phyloP scores from a whole-genome alignment of 2,888 invertebrate genomes.

The Neoascia interrupta region DNA sequence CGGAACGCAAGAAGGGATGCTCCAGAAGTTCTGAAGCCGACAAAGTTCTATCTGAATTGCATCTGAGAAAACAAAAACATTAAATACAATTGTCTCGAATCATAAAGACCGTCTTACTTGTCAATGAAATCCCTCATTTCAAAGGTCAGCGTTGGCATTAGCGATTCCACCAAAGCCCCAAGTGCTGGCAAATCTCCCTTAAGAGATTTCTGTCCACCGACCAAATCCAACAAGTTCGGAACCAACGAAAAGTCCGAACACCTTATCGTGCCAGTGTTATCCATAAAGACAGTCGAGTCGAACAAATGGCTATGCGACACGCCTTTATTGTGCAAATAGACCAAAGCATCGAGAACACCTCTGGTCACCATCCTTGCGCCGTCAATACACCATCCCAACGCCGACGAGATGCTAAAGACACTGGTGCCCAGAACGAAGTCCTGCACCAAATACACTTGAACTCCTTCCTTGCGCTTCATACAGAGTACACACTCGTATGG shows the following conservation, averaged over 20 bases:
- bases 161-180: constrained; percentile 77
- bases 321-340: constrained; percentile 89
- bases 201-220: constrained; percentile 75
- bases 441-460: constrained; percentile 85
- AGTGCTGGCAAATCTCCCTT: constrained; percentile 78
- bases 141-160: constrained; percentile 76
- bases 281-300: constrained; percentile 87
- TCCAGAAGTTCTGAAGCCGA: constrained; percentile 88
- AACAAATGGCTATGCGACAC: constrained; percentile 91
- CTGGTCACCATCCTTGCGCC: constrained; percentile 82
- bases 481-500: constrained; percentile 88
- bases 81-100: not conserved
- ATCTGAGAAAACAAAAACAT: constrained; percentile 71
- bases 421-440: constrained; percentile 82
- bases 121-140: constrained; percentile 79
- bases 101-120: constrained; percentile 72
- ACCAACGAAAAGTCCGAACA: constrained; percentile 78
- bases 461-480: constrained; percentile 82
- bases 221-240: constrained; percentile 76
- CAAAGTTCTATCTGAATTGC: constrained; percentile 81
- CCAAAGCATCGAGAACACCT: constrained; percentile 87
- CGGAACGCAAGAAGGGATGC: constrained; percentile 86
- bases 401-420: constrained; percentile 76
- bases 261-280: constrained; percentile 82
- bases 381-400: constrained; percentile 79